Evolutionary conservation across 53 echinoderm and acorn worm species (phyloP), one percentile per base, ranked within the genome.

Genomic region (Luidia sarsii): DNA sequence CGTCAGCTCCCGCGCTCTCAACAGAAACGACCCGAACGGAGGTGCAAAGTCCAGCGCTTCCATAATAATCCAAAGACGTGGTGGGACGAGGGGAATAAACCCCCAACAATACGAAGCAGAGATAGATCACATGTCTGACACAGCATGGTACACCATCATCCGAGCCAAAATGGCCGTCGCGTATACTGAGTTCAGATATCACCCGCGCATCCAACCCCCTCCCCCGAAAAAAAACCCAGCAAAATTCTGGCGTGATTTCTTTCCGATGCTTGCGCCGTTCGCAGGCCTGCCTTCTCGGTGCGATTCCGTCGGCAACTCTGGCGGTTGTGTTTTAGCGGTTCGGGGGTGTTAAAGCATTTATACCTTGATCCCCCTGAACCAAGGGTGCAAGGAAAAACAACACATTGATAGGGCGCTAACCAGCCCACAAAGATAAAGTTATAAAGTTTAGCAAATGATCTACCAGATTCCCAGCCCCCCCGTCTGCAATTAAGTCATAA

Each of bases 401-500:
- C 33, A 60, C 15, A 77, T n/a, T n/a, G 50, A 69, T 77, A 77
- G 77, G 77, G 77, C 43, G 59, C 50, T 57, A 77, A 77, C 77
- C 48, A 60, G 46, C 69, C 60, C 70, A 41, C 48, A 70, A 79
- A 89, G 89, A 89, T 89, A 89, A 89, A 89, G 89, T 89, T 89
- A 89, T 89, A 89, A 89, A 89, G 65, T 84, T 85, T 80, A 64
- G 84, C 84, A 85, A 89, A 89, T 84, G 56, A 84, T 89, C 72
- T 89, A 85, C 85, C 80, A 80, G 79, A 59, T 68, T 50, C 79
- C 72, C 65, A 43, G 57, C 55, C 71, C 55, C 71, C 80, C 65
- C 43, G 85, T 73, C 85, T 64, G 89, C 80, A 89, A 89, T 89
- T 89, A 89, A 89, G 85, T 60, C 89, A 89, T 89, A 89, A 85